Percentiles rank a stretch among this genome's conserved stretches.
These are phyloP conservation scores for Pachycephus smyrnensis DNA, from an alignment of 2,888 invertebrate species.

Conservation along the genomic window DNA sequence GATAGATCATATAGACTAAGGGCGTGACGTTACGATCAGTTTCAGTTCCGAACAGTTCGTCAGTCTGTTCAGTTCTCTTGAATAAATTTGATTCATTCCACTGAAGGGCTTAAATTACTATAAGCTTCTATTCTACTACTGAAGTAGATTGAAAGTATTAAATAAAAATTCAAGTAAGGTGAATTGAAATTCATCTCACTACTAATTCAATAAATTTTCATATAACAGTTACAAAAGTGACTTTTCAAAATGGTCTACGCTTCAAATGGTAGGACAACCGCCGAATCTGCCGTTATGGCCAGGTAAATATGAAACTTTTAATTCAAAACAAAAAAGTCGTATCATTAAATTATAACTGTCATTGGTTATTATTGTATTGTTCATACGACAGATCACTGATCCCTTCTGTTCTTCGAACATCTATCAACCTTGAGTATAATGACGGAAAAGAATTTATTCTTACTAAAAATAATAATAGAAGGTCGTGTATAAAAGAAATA, in stretches of 20 bases:
- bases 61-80: not conserved
- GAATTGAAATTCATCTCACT: not conserved
- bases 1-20: not conserved
- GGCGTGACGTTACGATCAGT: not conserved
- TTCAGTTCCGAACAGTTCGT: not conserved
- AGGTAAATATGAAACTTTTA: not conserved
- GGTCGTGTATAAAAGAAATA: not conserved
- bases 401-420: not conserved
- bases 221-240: not conserved
- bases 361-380: not conserved
- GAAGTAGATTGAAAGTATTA: not conserved
- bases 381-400: not conserved
- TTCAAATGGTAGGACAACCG: not conserved
- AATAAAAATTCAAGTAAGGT: not conserved
- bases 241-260: not conserved
- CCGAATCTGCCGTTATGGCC: not conserved
- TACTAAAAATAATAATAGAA: not conserved
- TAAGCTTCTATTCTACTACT: not conserved
- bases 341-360: not conserved
- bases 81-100: not conserved
- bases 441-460: not conserved
- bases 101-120: not conserved
- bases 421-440: not conserved
- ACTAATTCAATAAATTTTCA: not conserved
- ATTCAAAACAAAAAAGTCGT: not conserved